Evolutionary conservation across 2,797 vertebrate genomes (phyloP), one percentile per base, ranked within the genome.

Genomic region (Sebastes melanostomus): DNA sequence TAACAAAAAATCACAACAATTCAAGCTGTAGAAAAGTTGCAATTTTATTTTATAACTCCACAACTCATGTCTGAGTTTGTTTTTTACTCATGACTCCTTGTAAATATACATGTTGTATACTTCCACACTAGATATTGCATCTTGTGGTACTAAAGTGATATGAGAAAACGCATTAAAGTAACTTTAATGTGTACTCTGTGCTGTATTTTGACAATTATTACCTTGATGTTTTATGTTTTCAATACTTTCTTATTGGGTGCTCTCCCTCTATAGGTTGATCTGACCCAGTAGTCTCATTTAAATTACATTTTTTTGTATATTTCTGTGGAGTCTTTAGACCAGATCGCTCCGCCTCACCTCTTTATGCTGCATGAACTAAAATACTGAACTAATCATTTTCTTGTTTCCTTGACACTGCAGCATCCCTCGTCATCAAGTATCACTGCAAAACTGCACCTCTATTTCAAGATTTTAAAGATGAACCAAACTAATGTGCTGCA

Each of bases 171-270:
- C 22, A 60, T 20, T 63, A 60, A 38, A 75, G 16, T 9, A 62
- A 42, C 54, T 72, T 68, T 20, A 61, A 56, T 74, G 67, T 55
- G 66, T 14, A 32, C 24, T 14, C 16, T 20, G 55, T 11, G 8
- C 29, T 46, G 11, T 54, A 18, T 22, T 72, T 76, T 81, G 30
- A 85, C 65, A 76, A 42, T 58, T 66, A 77, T 58, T 61, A 52
- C 42, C 8, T 12, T 9, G 1, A 75, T 61, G 38, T 42, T 77
- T 80, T 68, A 66, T 60, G 65, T 36, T 63, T 83, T 77, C 6
- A 72, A 75, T 69, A 58, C 52, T 10, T 27, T 72, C 32, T 56
- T 58, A 13, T 8, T 5, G 10, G 13, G 6, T 36, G 25, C 11
- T 50, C 16, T 20, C 65, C 30, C 30, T 59, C 50, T 27, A 5